Evolutionary conservation across 2,888 invertebrate genomes (phyloP).

Genomic region (Julus scandinavius): DNA sequence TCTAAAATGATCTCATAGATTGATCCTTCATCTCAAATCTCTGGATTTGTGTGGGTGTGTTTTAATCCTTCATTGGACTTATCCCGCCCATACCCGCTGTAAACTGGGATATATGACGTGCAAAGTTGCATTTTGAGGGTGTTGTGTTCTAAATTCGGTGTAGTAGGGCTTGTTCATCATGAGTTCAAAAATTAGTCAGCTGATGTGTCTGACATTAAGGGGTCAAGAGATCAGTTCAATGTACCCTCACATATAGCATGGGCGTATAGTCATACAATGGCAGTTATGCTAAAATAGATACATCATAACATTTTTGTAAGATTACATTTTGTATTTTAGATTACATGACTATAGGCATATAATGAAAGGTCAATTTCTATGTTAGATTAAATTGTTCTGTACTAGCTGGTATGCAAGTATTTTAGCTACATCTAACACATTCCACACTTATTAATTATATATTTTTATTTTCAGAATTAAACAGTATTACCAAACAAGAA

Average conservation of each 20-base stretch:
- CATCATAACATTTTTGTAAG: not conserved
- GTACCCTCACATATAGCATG: not conserved
- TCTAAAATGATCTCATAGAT: not conserved
- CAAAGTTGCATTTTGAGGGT: not conserved
- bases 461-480: not conserved
- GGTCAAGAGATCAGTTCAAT: not conserved
- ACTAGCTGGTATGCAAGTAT: not conserved
- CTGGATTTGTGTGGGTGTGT: not conserved
- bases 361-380: not conserved
- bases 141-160: not conserved
- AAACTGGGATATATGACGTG: not conserved
- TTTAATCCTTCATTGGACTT: not conserved
- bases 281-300: not conserved
- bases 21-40: not conserved
- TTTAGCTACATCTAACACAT: not conserved
- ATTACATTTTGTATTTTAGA: not conserved
- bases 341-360: not conserved
- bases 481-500: not conserved
- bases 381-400: not conserved
- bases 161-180: not conserved
- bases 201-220: not conserved
- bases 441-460: not conserved
- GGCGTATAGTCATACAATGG: not conserved
- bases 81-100: not conserved
- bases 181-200: not conserved